A percentile compares a stretch with the other conserved stretches of the same genome.
Conservation (phyloP, 2,797 vertebrate species). For the Apogon hyalosoma region DNA sequence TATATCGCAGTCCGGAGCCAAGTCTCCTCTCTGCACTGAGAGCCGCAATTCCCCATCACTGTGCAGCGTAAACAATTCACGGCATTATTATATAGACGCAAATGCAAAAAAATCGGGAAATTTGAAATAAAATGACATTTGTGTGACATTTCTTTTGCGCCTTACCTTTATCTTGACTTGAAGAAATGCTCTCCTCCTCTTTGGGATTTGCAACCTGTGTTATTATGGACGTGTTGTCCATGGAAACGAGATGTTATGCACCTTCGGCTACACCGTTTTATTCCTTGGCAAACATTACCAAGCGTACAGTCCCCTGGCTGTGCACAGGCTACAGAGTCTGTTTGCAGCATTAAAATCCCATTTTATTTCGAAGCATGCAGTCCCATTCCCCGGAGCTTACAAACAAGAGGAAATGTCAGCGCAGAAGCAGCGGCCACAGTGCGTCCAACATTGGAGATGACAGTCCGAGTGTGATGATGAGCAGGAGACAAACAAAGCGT, state of each 20-base stretch:
- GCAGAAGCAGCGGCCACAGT: conserved; percentile 25
- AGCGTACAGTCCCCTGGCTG: conserved; percentile 65
- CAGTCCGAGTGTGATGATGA: conserved; percentile 62
- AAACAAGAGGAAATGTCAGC: conserved; percentile 30
- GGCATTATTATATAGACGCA: background rate
- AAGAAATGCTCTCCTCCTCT: conserved; percentile 94
- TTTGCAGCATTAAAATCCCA: conserved; percentile 75
- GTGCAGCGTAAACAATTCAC: conserved; percentile 27
- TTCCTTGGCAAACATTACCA: conserved; percentile 79
- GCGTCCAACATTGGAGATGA: conserved; percentile 54
- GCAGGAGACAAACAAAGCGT: conserved; percentile 67
- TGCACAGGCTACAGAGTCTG: conserved; percentile 58
- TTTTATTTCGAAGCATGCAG: conserved; percentile 51
- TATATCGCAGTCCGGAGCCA: conserved; percentile 46
- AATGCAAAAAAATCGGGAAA: background rate
- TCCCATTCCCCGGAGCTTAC: conserved; percentile 43
- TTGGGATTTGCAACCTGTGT: conserved; percentile 99
- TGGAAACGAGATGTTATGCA: conserved; percentile 88
- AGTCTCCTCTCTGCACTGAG: conserved; percentile 35
- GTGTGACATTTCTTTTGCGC: conserved; percentile 8
- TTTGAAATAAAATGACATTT: background rate
- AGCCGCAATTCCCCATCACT: conserved; percentile 41
- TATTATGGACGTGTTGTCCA: conserved; percentile 99
- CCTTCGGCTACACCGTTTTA: conserved; percentile 78
- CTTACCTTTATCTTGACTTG: conserved; percentile 88